Conservation (phyloP, 2,113 vertebrate species). For the Hirundichthys speculiger region DNA sequence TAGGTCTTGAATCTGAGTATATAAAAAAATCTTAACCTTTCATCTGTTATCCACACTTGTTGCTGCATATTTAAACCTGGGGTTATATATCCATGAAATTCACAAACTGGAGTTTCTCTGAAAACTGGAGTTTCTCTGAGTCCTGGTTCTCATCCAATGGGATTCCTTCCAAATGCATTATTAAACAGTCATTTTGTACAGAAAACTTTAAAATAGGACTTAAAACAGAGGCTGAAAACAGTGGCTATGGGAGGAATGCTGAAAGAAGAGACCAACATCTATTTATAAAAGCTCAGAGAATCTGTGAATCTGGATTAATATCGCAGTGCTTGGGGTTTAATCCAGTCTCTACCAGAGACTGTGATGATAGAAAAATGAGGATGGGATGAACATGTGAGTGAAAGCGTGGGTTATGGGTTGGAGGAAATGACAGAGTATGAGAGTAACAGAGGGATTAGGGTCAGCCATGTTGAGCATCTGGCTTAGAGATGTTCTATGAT, state of each 20-base stretch:
- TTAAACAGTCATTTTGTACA: neutral
- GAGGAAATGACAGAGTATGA: conserved; percentile 49
- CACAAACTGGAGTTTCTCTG: too few relatives aligned
- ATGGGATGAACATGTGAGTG: conserved; percentile 13
- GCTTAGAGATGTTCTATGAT: conserved; percentile 62
- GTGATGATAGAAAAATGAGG: conserved; percentile 39
- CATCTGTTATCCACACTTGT: too few relatives aligned
- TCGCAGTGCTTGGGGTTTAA: conserved; percentile 54
- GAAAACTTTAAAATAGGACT: neutral
- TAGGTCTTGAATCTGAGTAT: too few relatives aligned
- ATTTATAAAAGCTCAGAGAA: conserved; percentile 51
- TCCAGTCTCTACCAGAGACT: conserved; percentile 57
- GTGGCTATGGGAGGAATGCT: neutral
- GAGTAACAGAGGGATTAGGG: conserved; percentile 77
- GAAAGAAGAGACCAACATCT: conserved; percentile 19
- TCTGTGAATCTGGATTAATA: conserved; percentile 69
- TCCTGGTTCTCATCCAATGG: too few relatives aligned
- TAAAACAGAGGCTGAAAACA: conserved; percentile 1
- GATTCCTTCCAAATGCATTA: neutral
- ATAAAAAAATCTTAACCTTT: too few relatives aligned
- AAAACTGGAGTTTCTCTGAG: too few relatives aligned
- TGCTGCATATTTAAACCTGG: too few relatives aligned
- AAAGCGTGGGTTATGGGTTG: conserved; percentile 37
- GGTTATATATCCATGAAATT: too few relatives aligned
- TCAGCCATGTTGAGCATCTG: conserved; percentile 79